These are phyloP conservation scores for Huso huso DNA, from an alignment of 2,797 vertebrate genomes.

Conservation along the genomic window DNA sequence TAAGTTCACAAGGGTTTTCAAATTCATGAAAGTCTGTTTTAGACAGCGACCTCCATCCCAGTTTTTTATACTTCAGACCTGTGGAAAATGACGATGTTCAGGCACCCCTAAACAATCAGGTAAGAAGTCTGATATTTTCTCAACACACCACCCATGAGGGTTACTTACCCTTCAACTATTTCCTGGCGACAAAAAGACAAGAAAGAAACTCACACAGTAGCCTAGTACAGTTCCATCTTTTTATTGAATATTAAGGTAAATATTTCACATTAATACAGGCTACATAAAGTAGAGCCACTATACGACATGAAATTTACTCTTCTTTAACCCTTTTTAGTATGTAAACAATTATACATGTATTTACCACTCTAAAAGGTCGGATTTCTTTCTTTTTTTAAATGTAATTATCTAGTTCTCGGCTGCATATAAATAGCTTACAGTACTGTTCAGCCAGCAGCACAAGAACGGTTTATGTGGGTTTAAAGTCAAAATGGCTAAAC, in stretches of 20 bases:
- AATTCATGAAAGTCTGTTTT: too few species aligned
- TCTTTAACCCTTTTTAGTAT: slow-evolving; percentile 91
- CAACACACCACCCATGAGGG: too few species aligned
- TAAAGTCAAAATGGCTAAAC: slow-evolving; percentile 90
- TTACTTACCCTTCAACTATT: too few species aligned
- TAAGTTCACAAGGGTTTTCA: too few species aligned
- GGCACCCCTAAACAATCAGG: too few species aligned
- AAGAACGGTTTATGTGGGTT: slow-evolving; percentile 75
- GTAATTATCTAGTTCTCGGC: slow-evolving; percentile 86
- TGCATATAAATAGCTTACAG: slow-evolving; percentile 81
- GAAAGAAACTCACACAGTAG: slow-evolving; percentile 2
- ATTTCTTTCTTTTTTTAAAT: slow-evolving; percentile 65
- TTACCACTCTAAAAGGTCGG: slow-evolving; percentile 88
- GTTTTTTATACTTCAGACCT: too few species aligned
- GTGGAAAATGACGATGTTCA: too few species aligned
- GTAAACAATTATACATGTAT: slow-evolving; percentile 98
- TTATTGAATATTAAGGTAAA: slow-evolving; percentile 99
- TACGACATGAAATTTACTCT: slow-evolving; percentile 93
- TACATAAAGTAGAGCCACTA: slow-evolving; percentile 98
- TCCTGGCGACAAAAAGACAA: neutral
- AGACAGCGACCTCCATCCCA: too few species aligned
- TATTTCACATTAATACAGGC: slow-evolving; percentile 99
- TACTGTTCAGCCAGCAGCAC: slow-evolving; percentile 84
- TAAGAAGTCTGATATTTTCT: too few species aligned
- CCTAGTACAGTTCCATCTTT: slow-evolving; percentile 67